Base-by-base conservation (phyloP, 2,797 vertebrate species). In the Odontamblyopus rebecca region DNA sequence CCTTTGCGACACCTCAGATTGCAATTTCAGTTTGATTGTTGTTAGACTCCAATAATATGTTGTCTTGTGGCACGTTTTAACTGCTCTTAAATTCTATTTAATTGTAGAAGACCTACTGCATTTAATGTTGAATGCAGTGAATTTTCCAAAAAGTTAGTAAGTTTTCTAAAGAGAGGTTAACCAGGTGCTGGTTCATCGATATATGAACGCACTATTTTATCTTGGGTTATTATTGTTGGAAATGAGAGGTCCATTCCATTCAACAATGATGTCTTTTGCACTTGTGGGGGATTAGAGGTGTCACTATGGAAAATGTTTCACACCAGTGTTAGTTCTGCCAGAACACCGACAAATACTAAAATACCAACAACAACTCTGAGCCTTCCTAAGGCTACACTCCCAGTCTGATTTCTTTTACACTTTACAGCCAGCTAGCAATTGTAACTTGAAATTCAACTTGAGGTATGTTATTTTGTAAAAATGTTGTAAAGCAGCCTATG, bases 291-390 rank as follows among this genome's bases (percentile, higher is more conserved):
- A 71, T 76, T 78, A 73, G 66, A 32, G 61, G 19, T 68, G 72
- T 77, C 76, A 79, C 27, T 41, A 72, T 73, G 70, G 72, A 73
- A 70, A n/a, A 67, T 72, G 16, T 62, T 73, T 80, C 70, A 72
- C 66, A 67, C 68, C 53, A 63, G 68, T 75, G 72, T 70, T 70
- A 71, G 23, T 83, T 83, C 72, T 84, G 78, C 76, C 83, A 82
- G 67, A 84, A 78, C 67, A 44, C 67, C 8, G 63, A 73, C 74
- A 84, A 79, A 85, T 76, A 68, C 79, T 44, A 57, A 12, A 64
- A 60, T 71, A 71, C 78, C 63, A 30, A 69, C 73, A 70, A 77
- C 62, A 30, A 66, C 71, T 75, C 75, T 74, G 62, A 75, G 35
- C 19, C 70, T 72, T 57, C 75, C 63, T 60, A 4, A 66, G 75